phyloP scores from a whole-genome alignment of 2,113 vertebrate species.

The Gasterosteus aculeatus region DNA sequence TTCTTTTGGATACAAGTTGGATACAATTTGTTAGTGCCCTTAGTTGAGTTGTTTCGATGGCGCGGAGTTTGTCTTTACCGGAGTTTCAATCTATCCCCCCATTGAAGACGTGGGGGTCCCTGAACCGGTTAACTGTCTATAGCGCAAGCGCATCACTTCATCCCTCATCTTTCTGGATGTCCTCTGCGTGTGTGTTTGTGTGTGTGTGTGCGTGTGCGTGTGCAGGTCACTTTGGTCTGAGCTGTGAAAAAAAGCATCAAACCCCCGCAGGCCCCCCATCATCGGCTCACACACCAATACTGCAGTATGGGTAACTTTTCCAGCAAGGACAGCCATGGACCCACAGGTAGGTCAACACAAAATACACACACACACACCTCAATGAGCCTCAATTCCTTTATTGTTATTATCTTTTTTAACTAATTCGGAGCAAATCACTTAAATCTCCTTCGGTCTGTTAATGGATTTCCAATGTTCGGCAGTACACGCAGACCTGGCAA shows the following conservation, averaged over 20 bases:
- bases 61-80: neutral
- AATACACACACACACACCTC: neutral
- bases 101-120: neutral
- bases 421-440: neutral
- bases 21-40: neutral
- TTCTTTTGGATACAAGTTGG: neutral
- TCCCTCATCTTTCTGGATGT: conserved; percentile 27
- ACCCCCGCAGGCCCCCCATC: conserved; percentile 58
- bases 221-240: conserved; percentile 53
- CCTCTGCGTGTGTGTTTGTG: conserved; percentile 2
- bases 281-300: conserved; percentile 34
- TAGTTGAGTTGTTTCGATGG: neutral
- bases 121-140: neutral
- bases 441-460: conserved; percentile 18
- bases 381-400: neutral
- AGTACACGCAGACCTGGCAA: neutral
- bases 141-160: conserved; percentile 12
- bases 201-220: conserved; percentile 13
- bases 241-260: conserved; percentile 34
- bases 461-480: conserved; percentile 32
- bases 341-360: conserved; percentile 70
- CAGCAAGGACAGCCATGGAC: conserved; percentile 77
- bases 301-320: conserved; percentile 82
- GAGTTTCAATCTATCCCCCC: neutral
- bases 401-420: neutral